Base-by-base conservation (phyloP, 2,113 vertebrate species). In the Psittacus erithacus region DNA sequence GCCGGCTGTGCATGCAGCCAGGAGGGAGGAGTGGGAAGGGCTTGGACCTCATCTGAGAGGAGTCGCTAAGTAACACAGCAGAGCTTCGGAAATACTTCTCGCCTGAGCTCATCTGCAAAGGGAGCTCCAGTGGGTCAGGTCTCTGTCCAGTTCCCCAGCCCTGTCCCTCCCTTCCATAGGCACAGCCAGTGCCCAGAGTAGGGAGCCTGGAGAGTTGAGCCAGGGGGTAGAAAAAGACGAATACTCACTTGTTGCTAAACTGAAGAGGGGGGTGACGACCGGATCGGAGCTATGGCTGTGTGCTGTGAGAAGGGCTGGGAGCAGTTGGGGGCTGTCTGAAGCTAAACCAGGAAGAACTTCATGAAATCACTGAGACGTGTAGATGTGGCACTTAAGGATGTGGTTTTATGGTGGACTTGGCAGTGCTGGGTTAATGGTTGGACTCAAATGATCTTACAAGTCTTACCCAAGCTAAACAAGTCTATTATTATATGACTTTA, bases 311-410 rank as follows among this genome's bases (percentile, higher is more conserved):
- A 50, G 80, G 2, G 28, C 10, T 11, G 8, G 20, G 14, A 53
- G 18, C 22, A n/a, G 18, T 7, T 0, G 1, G 1, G 31, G 46
- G 52, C 27, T 33, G 22, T 2, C 41, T 0, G 0, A 44, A 81
- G 41, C 18, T 0, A 0, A 46, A 44, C 29, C 16, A 17, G 68
- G 75, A 50, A 82, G 50, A 59, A 24, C 57, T 59, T 35, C 22
- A 15, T 59, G 57, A 35, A 59, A 33, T 59, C 33, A 59, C 33
- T 59, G 33, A 35, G 9, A 24, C 13, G 13, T 59, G 33, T 24
- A 35, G 57, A 35, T 59, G 57, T 59, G 57, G 57, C 33, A 24
- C 13, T 59, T 59, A 59, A 35, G 57, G 57, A 59, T 14, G 57
- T 59, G 33, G 57, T 16, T 59, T 59, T 59, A 59, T 35, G 57